Percentiles rank a stretch among this genome's conserved stretches.
These are phyloP conservation scores for Diploptera punctata DNA, from an alignment of 2,888 invertebrate species.

Conservation along the genomic window DNA sequence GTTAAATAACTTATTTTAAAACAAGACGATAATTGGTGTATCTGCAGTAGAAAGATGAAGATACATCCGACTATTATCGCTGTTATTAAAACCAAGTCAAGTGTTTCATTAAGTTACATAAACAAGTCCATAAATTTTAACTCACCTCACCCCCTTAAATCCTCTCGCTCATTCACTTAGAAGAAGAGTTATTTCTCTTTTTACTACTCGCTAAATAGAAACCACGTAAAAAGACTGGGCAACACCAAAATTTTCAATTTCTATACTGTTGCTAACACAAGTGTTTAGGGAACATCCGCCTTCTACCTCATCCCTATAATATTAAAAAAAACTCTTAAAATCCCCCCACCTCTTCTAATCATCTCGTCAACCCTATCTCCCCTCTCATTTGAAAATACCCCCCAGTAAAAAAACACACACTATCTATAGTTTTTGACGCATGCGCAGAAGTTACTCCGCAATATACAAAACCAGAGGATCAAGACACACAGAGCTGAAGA, in stretches of 20 bases:
- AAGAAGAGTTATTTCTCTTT: neutral
- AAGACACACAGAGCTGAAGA: constrained; percentile 46
- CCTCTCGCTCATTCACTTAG: neutral
- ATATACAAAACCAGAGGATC: constrained; percentile 14
- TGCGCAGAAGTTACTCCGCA: constrained; percentile 34
- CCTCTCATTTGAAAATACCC: constrained; percentile 5
- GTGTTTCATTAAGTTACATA: neutral
- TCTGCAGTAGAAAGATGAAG: neutral
- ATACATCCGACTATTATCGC: neutral
- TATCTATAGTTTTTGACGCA: constrained; percentile 34
- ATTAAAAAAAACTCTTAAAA: neutral
- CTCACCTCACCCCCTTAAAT: neutral
- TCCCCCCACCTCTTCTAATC: constrained; percentile 20
- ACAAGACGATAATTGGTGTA: neutral
- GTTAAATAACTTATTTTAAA: constrained; percentile 26
- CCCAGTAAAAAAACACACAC: constrained; percentile 9
- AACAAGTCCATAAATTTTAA: constrained; percentile 23
- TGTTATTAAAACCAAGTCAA: neutral
- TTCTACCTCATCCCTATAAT: neutral
- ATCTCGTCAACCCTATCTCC: constrained; percentile 10
- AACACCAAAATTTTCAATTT: constrained; percentile 1
- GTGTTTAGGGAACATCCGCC: neutral
- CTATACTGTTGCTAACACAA: neutral
- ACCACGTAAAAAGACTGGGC: neutral
- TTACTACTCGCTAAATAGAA: neutral